Base-by-base conservation (phyloP, 2,888 invertebrate genomes). In the Pteria penguin region DNA sequence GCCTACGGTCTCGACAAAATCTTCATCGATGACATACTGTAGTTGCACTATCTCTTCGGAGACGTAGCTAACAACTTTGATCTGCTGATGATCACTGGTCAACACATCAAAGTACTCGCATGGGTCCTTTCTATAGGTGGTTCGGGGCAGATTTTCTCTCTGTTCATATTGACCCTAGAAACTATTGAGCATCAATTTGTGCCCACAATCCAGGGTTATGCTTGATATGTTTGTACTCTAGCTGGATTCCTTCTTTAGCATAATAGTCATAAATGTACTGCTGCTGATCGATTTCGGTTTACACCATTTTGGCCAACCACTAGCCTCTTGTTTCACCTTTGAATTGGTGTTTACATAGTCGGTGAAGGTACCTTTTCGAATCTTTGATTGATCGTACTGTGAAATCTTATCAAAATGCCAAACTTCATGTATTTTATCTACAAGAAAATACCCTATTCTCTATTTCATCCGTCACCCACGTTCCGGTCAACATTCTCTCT, bases 391-490 rank as follows among this genome's bases (percentile, higher is more conserved):
- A 45, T 83, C 73, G 58, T 83, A 83, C 22, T 75, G 55, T 8
- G 57, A 66, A 4, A 68, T 70, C 1, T 83, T 71, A 33, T 86
- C 57, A 67, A 90, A 92, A 68, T 90, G 84, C 86, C 90, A 91
- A 22, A 91, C 86, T 78, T 90, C 90, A 60, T 81, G 80, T 8
- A 90, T 82, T 26, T 89, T 74, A 0, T 86, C 3, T 22, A 91
- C 78, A 57, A 73, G 74, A 69, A 91, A 92, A 0, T 88, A 14
- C 3, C 91, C 91, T 77, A 83, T 86, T 55, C 81, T 63, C 31
- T 0, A 92, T 31, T 74, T 92, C 91, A 57, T 86, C 87, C 0
- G 84, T 82, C 2, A 91, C 88, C 90, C 88, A 92, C 4, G 90
- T 89, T 14, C 91, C 88, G 0, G 33, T 65, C 2, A 90, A 72